Evolutionary conservation across 1,140 invertebrate species (phyloP).

Genomic region (Cherax destructor): DNA sequence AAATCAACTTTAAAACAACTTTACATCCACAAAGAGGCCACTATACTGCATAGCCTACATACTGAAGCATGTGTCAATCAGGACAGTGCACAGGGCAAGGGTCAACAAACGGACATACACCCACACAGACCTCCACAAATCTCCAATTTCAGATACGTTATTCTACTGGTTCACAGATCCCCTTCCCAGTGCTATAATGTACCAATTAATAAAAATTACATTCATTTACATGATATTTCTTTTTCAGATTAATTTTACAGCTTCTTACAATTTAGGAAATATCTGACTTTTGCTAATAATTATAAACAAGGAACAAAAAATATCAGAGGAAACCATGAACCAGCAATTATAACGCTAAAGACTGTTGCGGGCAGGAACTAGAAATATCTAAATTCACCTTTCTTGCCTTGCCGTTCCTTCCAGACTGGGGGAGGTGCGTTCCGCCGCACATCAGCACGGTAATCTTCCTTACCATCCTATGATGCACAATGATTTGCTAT

Average conservation of each 20-base stretch:
- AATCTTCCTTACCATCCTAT: constrained; percentile 59
- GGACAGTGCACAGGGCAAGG: constrained; percentile 52
- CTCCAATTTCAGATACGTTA: background rate
- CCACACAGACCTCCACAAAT: constrained; percentile 19
- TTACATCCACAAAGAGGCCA: constrained; percentile 7
- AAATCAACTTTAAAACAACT: constrained; percentile 16
- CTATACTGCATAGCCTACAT: constrained; percentile 42
- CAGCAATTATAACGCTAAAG: constrained; percentile 16
- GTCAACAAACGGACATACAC: constrained; percentile 19
- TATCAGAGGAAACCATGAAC: constrained; percentile 9
- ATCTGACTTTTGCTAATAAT: background rate
- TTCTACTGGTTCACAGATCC: constrained; percentile 1
- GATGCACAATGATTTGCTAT: background rate
- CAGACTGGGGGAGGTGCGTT: constrained; percentile 79
- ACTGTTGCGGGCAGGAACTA: constrained; percentile 74
- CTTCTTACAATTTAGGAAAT: no score
- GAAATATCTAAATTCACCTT: constrained; percentile 97
- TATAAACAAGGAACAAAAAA: background rate
- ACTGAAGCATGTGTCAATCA: constrained; percentile 42
- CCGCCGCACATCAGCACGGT: constrained; percentile 56
- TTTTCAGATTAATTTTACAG: no score
- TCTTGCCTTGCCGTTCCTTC: constrained; percentile 92
- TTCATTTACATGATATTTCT: no score
- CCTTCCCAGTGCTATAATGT: background rate
- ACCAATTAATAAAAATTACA: no score